Evolutionary conservation across 2,113 vertebrate genomes (phyloP).

Genomic region (Columba janthina): DNA sequence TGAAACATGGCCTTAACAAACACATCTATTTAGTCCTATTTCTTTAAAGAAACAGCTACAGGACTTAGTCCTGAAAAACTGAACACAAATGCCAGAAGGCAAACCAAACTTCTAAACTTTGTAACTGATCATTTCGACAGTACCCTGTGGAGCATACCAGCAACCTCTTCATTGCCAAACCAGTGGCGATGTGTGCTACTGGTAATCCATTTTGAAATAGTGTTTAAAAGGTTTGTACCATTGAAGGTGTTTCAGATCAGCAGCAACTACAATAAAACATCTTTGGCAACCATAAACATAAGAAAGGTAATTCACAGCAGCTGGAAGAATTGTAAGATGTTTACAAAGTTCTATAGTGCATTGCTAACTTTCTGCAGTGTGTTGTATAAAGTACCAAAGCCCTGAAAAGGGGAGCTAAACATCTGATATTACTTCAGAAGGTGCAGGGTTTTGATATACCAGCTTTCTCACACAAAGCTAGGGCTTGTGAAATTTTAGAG

Average conservation of each 20-base stretch:
- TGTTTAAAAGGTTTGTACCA: slow-evolving; percentile 3
- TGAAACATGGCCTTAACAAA: neutral
- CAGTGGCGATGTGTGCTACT: neutral
- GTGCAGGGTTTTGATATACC: neutral
- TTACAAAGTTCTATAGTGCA: neutral
- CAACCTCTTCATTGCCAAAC: neutral
- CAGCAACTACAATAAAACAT: neutral
- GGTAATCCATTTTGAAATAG: neutral
- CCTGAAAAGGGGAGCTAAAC: neutral
- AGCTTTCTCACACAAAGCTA: neutral
- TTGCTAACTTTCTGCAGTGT: neutral
- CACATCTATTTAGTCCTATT: neutral
- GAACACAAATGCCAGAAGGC: neutral
- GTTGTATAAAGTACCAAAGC: slow-evolving; percentile 7
- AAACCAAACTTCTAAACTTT: neutral
- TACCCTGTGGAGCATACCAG: neutral
- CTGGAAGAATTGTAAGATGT: neutral
- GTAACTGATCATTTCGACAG: neutral
- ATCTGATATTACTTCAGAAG: neutral
- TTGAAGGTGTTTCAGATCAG: neutral
- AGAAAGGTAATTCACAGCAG: neutral
- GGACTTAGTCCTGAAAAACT: neutral
- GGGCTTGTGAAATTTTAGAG: neutral
- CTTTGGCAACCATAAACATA: slow-evolving; percentile 7
- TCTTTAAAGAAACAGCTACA: neutral